These are phyloP conservation scores for Otus scops DNA, from an alignment of 2,797 vertebrate species.

Conservation along the genomic window DNA sequence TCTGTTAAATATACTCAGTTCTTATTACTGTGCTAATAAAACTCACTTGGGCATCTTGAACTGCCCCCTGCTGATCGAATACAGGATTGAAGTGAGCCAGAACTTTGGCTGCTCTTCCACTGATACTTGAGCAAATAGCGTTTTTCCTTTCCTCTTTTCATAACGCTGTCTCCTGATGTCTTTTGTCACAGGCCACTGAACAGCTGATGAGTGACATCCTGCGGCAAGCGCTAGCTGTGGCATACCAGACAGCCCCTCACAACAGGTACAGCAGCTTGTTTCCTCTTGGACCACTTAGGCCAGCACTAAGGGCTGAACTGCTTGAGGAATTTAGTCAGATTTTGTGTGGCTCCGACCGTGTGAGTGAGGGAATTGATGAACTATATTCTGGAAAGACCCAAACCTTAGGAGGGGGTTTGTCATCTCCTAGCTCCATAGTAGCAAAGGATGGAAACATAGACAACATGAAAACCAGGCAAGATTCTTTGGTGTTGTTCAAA, in stretches of 20 bases:
- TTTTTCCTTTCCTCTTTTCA: background rate
- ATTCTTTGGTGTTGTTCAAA: background rate
- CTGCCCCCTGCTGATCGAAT: background rate
- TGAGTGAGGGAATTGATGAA: background rate
- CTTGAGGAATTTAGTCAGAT: background rate
- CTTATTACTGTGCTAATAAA: background rate
- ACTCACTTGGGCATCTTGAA: background rate
- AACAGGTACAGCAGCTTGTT: constrained; percentile 83
- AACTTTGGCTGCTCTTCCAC: background rate
- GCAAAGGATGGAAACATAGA: background rate
- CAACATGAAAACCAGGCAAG: background rate
- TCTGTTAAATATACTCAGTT: background rate
- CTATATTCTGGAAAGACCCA: background rate
- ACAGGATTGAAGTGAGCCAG: background rate
- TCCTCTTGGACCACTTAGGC: background rate
- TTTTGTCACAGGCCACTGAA: constrained; percentile 84
- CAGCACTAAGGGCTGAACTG: background rate
- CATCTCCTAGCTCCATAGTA: background rate
- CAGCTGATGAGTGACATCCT: constrained; percentile 94
- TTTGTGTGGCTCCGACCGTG: background rate
- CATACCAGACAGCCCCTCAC: constrained; percentile 85
- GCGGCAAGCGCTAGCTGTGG: constrained; percentile 89
- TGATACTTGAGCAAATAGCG: background rate
- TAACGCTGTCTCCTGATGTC: background rate
- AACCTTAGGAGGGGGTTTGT: background rate